phyloP scores from a whole-genome alignment of 2,113 vertebrate genomes.

The Coreoperca whiteheadi region DNA sequence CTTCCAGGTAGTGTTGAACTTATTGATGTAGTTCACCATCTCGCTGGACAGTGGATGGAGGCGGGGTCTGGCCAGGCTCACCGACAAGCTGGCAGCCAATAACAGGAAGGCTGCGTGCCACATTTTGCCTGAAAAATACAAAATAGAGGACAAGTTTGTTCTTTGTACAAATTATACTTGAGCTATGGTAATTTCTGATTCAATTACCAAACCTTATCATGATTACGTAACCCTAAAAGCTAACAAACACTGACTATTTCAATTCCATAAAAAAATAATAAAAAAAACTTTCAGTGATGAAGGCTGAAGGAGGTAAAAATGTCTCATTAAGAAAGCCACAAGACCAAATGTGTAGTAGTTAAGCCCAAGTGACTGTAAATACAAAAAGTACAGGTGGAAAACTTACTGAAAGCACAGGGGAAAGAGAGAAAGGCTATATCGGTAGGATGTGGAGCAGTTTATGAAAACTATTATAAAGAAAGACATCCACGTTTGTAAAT shows the following conservation, averaged over 20 bases:
- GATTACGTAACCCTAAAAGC: not conserved
- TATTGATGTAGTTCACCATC: constrained; percentile 92
- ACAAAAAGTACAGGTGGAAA: not conserved
- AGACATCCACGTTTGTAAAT: not conserved
- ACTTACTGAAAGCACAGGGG: not conserved
- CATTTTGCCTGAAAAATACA: constrained; percentile 83
- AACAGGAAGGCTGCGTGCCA: constrained; percentile 81
- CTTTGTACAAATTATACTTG: not conserved
- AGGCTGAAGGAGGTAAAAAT: not conserved
- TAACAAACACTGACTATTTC: not conserved
- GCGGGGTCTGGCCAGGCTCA: constrained; percentile 77
- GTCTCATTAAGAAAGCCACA: not conserved
- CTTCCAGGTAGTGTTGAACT: constrained; percentile 93
- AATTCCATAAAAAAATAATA: too few relatives aligned
- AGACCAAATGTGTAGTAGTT: not conserved
- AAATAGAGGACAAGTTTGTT: not conserved
- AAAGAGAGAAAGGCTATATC: not conserved
- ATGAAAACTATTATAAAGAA: not conserved
- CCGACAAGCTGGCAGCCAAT: constrained; percentile 79
- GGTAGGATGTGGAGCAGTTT: not conserved
- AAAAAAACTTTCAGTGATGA: not conserved
- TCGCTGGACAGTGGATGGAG: constrained; percentile 87
- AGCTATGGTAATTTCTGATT: not conserved
- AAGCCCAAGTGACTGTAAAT: not conserved
- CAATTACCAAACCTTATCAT: not conserved